phyloP scores from a whole-genome alignment of 2,797 vertebrate genomes.

The Gymnopithys bicolor region DNA sequence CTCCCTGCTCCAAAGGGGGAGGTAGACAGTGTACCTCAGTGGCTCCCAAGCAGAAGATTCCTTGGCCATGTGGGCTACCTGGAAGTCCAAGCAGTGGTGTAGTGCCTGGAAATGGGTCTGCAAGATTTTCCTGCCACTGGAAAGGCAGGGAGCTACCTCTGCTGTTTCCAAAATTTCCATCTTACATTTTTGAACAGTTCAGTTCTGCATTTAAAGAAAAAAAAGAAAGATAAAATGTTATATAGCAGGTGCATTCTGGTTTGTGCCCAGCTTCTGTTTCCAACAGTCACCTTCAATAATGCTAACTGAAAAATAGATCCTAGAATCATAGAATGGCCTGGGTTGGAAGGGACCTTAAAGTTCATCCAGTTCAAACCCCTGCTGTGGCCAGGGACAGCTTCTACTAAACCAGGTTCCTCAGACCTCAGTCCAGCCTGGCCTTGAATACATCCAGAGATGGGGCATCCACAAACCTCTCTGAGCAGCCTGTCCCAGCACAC shows the following conservation, averaged over 20 bases:
- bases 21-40: neutral
- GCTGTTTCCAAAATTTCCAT: neutral
- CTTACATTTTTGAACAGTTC: neutral
- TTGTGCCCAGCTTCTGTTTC: neutral
- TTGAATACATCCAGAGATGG: neutral
- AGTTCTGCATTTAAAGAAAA: neutral
- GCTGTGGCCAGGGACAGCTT: neutral
- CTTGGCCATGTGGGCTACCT: neutral
- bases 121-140: neutral
- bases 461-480: neutral
- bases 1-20: neutral
- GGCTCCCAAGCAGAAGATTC: neutral
- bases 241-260: neutral
- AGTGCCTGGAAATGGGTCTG: neutral
- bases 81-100: accelerated
- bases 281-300: neutral
- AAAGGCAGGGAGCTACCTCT: neutral
- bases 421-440: neutral
- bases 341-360: neutral
- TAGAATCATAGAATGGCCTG: neutral
- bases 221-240: neutral
- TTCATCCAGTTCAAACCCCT: neutral
- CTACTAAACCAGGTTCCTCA: neutral
- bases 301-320: neutral
- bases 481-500: neutral